Percentiles rank a stretch among this genome's conserved stretches.
phyloP scores from a whole-genome alignment of 2,888 invertebrate species.

The Drosophila pullipes region DNA sequence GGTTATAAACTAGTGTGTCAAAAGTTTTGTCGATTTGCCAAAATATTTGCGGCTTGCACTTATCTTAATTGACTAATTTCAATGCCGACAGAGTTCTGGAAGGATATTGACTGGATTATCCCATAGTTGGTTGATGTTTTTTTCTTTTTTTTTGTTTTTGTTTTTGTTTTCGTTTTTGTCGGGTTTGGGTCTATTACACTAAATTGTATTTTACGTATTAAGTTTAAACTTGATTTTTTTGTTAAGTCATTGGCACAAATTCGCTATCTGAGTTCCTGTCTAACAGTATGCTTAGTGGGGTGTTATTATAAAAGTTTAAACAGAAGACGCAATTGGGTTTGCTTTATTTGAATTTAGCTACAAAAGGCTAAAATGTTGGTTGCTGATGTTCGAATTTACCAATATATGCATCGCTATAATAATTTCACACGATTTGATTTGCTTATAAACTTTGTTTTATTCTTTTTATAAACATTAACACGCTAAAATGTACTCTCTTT shows the following conservation, averaged over 20 bases:
- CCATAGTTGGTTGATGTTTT: conserved; percentile 15
- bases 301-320: conserved; percentile 17
- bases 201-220: conserved; percentile 48
- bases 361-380: conserved; percentile 9
- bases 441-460: conserved; percentile 77
- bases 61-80: conserved; percentile 70
- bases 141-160: too few relatives aligned
- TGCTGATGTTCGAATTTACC: conserved; percentile 12
- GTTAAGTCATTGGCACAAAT: conserved; percentile 68
- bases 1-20: conserved; percentile 34
- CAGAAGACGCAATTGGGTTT: conserved; percentile 1
- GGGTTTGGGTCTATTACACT: conserved; percentile 31
- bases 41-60: conserved; percentile 48
- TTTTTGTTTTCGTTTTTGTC: neutral
- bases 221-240: conserved; percentile 23
- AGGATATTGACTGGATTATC: conserved; percentile 48
- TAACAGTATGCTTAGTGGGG: conserved; percentile 25
- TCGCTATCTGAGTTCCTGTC: conserved; percentile 54
- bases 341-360: conserved; percentile 1
- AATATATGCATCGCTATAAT: conserved; percentile 43
- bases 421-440: conserved; percentile 63
- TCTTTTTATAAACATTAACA: conserved; percentile 55
- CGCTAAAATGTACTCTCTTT: conserved; percentile 62
- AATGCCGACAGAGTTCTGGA: conserved; percentile 54
- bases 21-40: conserved; percentile 37